These are phyloP conservation scores for Solea senegalensis DNA, from an alignment of 2,113 vertebrate genomes.

Conservation along the genomic window DNA sequence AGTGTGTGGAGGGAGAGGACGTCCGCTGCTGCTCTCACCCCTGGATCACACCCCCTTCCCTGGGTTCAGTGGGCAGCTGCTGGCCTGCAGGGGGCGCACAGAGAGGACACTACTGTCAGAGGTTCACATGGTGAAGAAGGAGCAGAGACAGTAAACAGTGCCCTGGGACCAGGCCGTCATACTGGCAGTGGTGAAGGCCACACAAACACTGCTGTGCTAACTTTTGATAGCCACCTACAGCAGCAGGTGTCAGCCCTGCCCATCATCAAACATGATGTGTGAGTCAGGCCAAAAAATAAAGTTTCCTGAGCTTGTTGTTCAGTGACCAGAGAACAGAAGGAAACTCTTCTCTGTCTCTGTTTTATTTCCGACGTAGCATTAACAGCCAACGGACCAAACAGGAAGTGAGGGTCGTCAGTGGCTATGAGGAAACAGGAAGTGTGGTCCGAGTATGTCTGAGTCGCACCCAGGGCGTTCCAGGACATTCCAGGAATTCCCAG, in stretches of 20 bases:
- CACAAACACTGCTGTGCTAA: too few relatives aligned
- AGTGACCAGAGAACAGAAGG: not conserved
- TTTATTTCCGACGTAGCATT: not conserved
- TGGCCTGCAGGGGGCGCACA: conserved; percentile 23
- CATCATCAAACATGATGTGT: too few relatives aligned
- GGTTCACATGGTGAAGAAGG: too few relatives aligned
- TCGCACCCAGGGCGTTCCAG: conserved; percentile 58
- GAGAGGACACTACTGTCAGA: not conserved
- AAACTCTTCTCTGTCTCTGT: not conserved
- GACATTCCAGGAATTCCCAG: conserved; percentile 63
- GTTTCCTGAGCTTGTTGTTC: too few relatives aligned
- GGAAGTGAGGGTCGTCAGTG: conserved; percentile 43
- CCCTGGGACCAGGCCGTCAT: too few relatives aligned
- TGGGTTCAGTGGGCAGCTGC: not conserved
- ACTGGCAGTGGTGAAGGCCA: too few relatives aligned
- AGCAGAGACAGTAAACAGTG: too few relatives aligned
- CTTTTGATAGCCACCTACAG: too few relatives aligned
- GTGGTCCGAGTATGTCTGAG: not conserved
- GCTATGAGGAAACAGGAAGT: conserved; percentile 60
- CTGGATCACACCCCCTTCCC: conserved; percentile 15
- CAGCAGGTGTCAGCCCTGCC: too few relatives aligned
- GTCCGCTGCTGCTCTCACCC: conserved; percentile 7
- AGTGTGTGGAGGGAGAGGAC: conserved; percentile 1
- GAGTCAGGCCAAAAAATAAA: too few relatives aligned
- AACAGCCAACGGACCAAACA: conserved; percentile 11